Percentiles rank a stretch among this genome's conserved stretches.
These are phyloP conservation scores for Euplexia lucipara DNA, from an alignment of 2,888 invertebrate species.

Conservation along the genomic window DNA sequence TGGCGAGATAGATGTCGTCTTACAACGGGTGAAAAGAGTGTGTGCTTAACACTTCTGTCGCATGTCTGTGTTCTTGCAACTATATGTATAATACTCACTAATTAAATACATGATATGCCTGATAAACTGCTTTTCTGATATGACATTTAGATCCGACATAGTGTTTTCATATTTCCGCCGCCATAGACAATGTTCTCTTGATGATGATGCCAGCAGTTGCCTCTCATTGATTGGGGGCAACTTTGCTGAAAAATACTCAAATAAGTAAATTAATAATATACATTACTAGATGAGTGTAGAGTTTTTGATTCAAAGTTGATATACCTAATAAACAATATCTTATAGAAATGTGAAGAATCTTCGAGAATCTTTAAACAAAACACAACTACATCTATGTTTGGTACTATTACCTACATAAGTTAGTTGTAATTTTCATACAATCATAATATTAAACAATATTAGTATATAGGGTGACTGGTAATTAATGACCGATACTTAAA, in stretches of 20 bases:
- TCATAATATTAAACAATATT: not conserved
- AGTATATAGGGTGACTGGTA: too few species aligned
- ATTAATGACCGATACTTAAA: too few species aligned
- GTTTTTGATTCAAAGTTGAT: not conserved
- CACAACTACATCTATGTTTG: not conserved
- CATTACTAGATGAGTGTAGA: too few species aligned
- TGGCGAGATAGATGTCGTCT: too few species aligned
- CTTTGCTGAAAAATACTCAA: conserved; percentile 77
- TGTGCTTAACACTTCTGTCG: too few species aligned
- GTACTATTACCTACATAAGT: not conserved
- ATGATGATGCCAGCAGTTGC: conserved; percentile 82
- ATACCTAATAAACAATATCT: not conserved
- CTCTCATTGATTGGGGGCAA: conserved; percentile 81
- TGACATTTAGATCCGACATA: conserved; percentile 73
- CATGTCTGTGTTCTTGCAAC: too few species aligned
- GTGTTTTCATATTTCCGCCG: conserved; percentile 72
- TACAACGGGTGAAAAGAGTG: too few species aligned
- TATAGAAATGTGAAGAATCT: too few species aligned
- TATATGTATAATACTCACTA: conserved; percentile 78
- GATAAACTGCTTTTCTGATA: conserved; percentile 86
- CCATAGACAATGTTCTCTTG: conserved; percentile 83
- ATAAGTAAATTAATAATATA: not conserved
- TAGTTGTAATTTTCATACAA: conserved; percentile 4
- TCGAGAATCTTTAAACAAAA: not conserved
- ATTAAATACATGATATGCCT: conserved; percentile 88